Percentiles rank a stretch among this genome's conserved stretches.
These are phyloP conservation scores for Penaeus vannamei DNA, from an alignment of 1,140 invertebrate species.

Conservation along the genomic window DNA sequence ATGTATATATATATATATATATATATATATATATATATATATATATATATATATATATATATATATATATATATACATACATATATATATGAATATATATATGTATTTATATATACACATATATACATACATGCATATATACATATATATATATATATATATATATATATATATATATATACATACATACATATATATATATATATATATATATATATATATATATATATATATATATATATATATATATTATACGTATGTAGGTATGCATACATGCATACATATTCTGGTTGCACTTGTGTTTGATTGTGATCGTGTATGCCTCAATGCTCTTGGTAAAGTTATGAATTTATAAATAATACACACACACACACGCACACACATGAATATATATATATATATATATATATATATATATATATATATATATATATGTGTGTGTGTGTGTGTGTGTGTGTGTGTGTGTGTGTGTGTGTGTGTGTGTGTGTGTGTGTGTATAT, in stretches of 20 bases:
- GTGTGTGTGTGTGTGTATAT: background rate
- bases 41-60: background rate
- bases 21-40: background rate
- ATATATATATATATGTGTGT: background rate
- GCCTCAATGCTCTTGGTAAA: no score
- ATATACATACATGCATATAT: background rate
- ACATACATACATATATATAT: background rate
- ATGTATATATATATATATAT: background rate
- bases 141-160: background rate
- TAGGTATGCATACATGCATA: background rate
- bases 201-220: background rate
- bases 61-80: background rate
- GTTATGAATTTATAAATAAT: no score
- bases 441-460: conserved; percentile 19
- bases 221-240: background rate
- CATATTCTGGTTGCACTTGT: no score
- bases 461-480: background rate
- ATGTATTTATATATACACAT: background rate
- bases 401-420: no score
- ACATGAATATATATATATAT: no score
- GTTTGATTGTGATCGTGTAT: no score
- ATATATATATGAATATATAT: background rate
- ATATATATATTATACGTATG: background rate
- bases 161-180: background rate
- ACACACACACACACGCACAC: no score